Conservation (phyloP, 2,113 vertebrate genomes). For the Peucedramus taeniatus region DNA sequence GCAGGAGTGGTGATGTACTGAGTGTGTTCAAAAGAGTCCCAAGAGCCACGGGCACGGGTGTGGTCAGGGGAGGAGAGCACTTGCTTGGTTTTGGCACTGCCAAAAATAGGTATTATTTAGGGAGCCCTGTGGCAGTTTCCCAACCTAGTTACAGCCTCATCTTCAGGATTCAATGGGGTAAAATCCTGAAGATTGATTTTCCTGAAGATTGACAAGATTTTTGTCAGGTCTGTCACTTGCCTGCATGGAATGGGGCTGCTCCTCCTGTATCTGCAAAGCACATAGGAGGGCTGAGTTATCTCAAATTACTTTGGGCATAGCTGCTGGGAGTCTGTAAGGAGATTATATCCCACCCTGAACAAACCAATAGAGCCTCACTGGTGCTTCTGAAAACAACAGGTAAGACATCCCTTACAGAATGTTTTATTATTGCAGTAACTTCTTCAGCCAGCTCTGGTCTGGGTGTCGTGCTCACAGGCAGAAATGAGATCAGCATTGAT, state of each 20-base stretch:
- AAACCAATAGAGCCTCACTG: not conserved
- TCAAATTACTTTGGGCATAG: not conserved
- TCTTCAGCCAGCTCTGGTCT: not conserved
- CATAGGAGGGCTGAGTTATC: not conserved
- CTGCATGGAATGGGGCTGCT: not conserved
- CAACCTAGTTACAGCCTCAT: not conserved
- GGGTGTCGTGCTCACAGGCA: not conserved
- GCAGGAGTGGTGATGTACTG: not conserved
- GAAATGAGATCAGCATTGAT: constrained; percentile 44
- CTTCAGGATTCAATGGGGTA: not conserved
- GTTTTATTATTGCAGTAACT: not conserved
- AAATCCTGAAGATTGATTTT: too few relatives aligned
- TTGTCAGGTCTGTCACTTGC: not conserved
- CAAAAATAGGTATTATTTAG: not conserved
- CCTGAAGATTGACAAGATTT: too few relatives aligned
- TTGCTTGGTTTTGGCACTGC: not conserved
- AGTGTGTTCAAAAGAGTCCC: not conserved
- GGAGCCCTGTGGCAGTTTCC: not conserved
- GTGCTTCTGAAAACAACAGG: not conserved
- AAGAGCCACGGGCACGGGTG: not conserved
- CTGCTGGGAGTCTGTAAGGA: not conserved
- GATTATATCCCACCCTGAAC: not conserved
- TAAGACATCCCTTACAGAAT: not conserved
- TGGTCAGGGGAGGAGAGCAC: not conserved
- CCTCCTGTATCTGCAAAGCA: not conserved